A percentile compares a stretch with the other conserved stretches of the same genome.
Evolutionary conservation across 1,140 invertebrate species (phyloP).

Genomic region (Telenomus remus): DNA sequence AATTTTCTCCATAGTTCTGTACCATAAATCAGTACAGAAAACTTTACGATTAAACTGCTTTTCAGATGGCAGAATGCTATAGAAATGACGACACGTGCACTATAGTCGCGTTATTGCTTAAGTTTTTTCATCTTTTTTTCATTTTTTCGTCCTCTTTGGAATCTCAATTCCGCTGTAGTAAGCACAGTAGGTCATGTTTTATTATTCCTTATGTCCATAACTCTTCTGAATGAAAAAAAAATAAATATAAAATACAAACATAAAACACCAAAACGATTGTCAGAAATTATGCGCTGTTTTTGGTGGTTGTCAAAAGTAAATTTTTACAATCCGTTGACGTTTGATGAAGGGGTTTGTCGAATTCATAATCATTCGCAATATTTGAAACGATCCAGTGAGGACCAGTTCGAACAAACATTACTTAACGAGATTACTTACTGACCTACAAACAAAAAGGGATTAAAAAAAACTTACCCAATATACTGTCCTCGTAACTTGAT

Average conservation of each 20-base stretch:
- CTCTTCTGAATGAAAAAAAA: conserved; percentile 29
- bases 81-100: conserved; percentile 55
- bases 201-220: conserved; percentile 38
- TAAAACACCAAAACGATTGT: too few relatives aligned
- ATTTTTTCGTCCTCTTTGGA: conserved; percentile 45
- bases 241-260: conserved; percentile 1
- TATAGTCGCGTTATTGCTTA: conserved; percentile 54
- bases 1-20: conserved; percentile 28
- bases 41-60: conserved; percentile 54
- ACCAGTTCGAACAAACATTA: too few relatives aligned
- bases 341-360: too few relatives aligned
- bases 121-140: conserved; percentile 32
- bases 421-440: background rate
- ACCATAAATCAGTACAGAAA: conserved; percentile 41
- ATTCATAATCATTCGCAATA: too few relatives aligned
- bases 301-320: too few relatives aligned
- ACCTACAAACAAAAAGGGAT: conserved; percentile 4
- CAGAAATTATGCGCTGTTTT: too few relatives aligned
- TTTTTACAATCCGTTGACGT: too few relatives aligned
- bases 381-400: too few relatives aligned
- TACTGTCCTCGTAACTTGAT: conserved; percentile 85
- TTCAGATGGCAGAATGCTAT: conserved; percentile 41
- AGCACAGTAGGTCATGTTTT: conserved; percentile 43
- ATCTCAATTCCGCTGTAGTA: conserved; percentile 44
- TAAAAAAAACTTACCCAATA: conserved; percentile 81